Evolutionary conservation across 2,113 vertebrate genomes (phyloP), one percentile per base, ranked within the genome.

Genomic region (Bufo gargarizans): DNA sequence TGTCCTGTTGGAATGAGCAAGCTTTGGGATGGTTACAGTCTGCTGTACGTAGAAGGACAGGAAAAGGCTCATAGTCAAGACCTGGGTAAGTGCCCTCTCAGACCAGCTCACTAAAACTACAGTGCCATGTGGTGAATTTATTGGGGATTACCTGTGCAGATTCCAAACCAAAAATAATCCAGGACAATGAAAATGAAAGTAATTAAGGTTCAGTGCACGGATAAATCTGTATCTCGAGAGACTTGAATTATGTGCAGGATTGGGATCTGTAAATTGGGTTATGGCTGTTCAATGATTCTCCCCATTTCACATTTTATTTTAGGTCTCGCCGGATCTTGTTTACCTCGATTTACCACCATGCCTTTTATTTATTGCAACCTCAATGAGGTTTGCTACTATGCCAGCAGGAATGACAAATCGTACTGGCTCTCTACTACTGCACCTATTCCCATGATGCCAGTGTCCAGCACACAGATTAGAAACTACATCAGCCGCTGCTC

Each of bases 1-100:
- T 99, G 98, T 87, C 98, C 98, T 4, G 78, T 96, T 33, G 97
- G 97, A 20, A 99, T 97, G 97, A 95, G 63, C 83, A 95, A 92
- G 69, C 94, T 99, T 55, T 99, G 97, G 98, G 97, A 98, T 0
- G 98, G 98, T 11, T 99, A 97, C 95, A 99, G 98, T 76, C 91
- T 99, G 86, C 90, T 99, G 49, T 99, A 97, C 0, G 97, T 99
- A 91, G 97, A 99, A 90, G 98, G 98, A 0, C 98, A 99, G 92
- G 98, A 99, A 89, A 99, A 99, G 91, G 94, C 97, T 1, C 98
- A 99, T 93, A 99, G 98, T 95, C 98, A 99, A 92, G 98, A 99
- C 80, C 94, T 99, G 13, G 81, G 61, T 82, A 10, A 82, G 81
- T 65, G 4, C n/a, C 11, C 33, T 49, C 14, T 69, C 9, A 8